Evolutionary conservation across 1,140 invertebrate genomes (phyloP), one percentile per base, ranked within the genome.

Genomic region (Procambarus clarkii): DNA sequence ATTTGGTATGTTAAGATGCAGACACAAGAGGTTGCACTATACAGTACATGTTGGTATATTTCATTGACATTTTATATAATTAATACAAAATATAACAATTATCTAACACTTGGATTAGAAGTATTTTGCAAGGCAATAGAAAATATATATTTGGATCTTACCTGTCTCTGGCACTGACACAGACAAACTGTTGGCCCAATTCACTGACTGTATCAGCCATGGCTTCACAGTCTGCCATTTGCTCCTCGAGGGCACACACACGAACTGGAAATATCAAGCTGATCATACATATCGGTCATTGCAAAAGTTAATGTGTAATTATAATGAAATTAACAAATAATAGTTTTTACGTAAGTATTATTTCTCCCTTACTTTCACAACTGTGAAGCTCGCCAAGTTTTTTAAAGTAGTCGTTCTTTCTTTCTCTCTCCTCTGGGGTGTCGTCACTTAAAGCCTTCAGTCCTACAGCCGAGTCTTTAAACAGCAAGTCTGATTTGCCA

Each of bases 141-240:
- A 34, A 34, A 34, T 34, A 34, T 34, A 34, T 34, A 34, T 34
- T 34, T 34, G 34, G 34, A 54, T 48, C 64, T 60, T 50, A 88
- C 86, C 86, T 80, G 86, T 88, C 86, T 50, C 86, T 80, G 34
- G 86, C 86, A 46, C 86, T 88, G 64, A 88, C 60, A 24, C 86
- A 88, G 3, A 81, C 86, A 50, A 88, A 88, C 34, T 80, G 78
- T 9, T 88, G 77, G 0, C 86, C 86, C 86, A 48, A 34, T 5
- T 24, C 54, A n/a, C 18, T 69, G 78, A 88, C 81, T 44, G 18
- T 34, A 18, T 71, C 44, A 11, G 45, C 77, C 86, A 88, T 88
- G 7, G 48, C 86, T 44, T 88, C 8, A 48, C 86, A 88, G 54
- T 88, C 76, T 8, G 34, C 44, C 86, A 69, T 21, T 44, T 88